Evolutionary conservation across 2,797 vertebrate genomes (phyloP).

Genomic region (Remorina albescens): DNA sequence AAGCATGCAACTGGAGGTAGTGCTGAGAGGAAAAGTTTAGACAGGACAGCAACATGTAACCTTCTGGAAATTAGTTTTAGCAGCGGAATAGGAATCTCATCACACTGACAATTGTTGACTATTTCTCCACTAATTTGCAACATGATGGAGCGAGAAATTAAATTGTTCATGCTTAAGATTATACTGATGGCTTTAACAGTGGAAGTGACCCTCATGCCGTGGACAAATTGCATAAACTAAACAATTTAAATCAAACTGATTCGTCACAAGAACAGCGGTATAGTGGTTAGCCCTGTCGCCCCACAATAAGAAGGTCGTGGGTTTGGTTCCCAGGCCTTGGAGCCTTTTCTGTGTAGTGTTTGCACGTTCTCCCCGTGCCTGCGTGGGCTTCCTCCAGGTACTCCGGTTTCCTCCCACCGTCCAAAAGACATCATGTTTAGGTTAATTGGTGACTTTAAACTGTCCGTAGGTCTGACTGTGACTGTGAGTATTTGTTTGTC

Average conservation of each 20-base stretch:
- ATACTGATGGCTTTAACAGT: constrained; percentile 7
- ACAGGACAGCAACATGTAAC: constrained; percentile 4
- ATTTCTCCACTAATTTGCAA: constrained; percentile 23
- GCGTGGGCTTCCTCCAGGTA: too few relatives aligned
- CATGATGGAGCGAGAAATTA: constrained; percentile 6
- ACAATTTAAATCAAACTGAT: constrained; percentile 28
- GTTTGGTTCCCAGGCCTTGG: too few relatives aligned
- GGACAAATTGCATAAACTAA: constrained; percentile 34
- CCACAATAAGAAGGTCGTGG: too few relatives aligned
- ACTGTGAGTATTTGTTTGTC: too few relatives aligned
- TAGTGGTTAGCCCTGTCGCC: too few relatives aligned
- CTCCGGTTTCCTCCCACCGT: too few relatives aligned
- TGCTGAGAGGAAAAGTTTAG: neutral
- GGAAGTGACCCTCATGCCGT: neutral
- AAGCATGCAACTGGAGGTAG: constrained; percentile 15
- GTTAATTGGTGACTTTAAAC: too few relatives aligned
- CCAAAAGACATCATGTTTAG: too few relatives aligned
- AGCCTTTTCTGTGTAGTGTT: too few relatives aligned
- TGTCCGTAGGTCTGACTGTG: too few relatives aligned
- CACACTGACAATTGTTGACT: constrained; percentile 4
- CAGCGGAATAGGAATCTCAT: constrained; percentile 11
- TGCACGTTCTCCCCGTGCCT: too few relatives aligned
- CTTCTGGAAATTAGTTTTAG: neutral
- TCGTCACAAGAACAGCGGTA: too few relatives aligned
- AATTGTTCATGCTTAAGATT: constrained; percentile 23